phyloP scores from a whole-genome alignment of 2,888 invertebrate genomes.

The Loripinus fragilis region DNA sequence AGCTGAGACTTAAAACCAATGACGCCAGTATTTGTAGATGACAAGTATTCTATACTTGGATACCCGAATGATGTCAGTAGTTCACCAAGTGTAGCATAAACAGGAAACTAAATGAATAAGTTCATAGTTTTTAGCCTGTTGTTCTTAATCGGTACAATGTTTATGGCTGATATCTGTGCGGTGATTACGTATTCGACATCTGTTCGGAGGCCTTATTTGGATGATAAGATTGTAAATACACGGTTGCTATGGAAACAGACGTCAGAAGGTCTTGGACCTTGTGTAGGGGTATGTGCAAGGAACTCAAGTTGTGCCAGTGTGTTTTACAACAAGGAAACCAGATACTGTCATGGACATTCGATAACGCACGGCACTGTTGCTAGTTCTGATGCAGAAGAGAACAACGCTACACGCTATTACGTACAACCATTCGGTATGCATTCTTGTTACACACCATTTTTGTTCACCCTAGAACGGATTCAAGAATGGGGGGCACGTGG shows the following conservation, averaged over 20 bases:
- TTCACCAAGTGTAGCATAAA: no score
- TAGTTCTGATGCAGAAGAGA: background rate
- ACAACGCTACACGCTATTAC: conserved; percentile 25
- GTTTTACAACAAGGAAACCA: conserved; percentile 40
- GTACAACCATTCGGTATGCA: conserved; percentile 33
- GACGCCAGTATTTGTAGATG: no score
- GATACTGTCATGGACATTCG: conserved; percentile 52
- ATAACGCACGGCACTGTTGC: conserved; percentile 25
- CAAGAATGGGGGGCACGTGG: no score
- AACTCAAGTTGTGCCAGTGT: conserved; percentile 36
- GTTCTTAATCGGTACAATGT: background rate
- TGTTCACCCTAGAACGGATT: no score
- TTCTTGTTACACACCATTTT: no score
- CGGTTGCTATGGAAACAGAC: conserved; percentile 31
- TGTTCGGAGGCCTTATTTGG: background rate
- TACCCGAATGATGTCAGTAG: no score
- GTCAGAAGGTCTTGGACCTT: conserved; percentile 20
- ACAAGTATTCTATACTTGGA: no score
- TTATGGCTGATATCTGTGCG: background rate
- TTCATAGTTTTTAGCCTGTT: background rate
- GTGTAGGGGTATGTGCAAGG: conserved; percentile 41
- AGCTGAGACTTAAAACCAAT: no score
- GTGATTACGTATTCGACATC: background rate
- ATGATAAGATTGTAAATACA: conserved; percentile 13
- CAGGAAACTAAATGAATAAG: background rate